Evolutionary conservation across 2,113 vertebrate genomes (phyloP).

Genomic region (Merops nubicus): DNA sequence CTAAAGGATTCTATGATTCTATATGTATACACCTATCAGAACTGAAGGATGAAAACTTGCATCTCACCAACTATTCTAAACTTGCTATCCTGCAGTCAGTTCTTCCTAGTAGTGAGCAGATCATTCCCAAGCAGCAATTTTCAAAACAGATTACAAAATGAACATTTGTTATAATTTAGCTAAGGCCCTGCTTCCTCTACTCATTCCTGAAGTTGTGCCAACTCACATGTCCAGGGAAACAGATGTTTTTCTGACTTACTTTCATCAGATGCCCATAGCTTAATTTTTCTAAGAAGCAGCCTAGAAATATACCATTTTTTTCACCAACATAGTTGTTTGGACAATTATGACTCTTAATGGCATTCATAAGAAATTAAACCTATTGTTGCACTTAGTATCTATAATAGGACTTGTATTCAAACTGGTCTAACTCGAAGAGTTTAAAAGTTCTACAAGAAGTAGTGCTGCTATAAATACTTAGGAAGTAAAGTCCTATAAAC

Average conservation of each 20-base stretch:
- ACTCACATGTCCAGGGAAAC: slow-evolving; percentile 22
- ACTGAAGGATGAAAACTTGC: not conserved
- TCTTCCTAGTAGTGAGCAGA: not conserved
- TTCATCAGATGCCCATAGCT: slow-evolving; percentile 42
- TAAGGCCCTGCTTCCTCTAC: slow-evolving; percentile 18
- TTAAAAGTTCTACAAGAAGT: not conserved
- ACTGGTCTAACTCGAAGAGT: not conserved
- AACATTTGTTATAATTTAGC: slow-evolving; percentile 64
- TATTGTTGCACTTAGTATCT: not conserved
- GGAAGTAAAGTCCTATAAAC: not conserved
- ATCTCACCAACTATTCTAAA: not conserved
- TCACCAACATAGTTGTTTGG: not conserved
- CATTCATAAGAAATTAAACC: not conserved
- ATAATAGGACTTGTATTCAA: not conserved
- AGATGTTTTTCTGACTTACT: slow-evolving; percentile 54
- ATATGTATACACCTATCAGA: not conserved
- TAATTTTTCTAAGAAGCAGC: slow-evolving; percentile 12
- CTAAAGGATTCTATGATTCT: no score
- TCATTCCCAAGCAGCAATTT: not conserved
- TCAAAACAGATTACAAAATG: slow-evolving; percentile 39
- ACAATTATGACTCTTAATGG: not conserved
- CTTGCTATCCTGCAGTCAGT: not conserved
- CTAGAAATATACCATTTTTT: not conserved
- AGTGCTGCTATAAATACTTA: not conserved
- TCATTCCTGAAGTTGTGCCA: slow-evolving; percentile 53